Conservation (phyloP, 2,888 invertebrate species). For the Syritta pipiens region DNA sequence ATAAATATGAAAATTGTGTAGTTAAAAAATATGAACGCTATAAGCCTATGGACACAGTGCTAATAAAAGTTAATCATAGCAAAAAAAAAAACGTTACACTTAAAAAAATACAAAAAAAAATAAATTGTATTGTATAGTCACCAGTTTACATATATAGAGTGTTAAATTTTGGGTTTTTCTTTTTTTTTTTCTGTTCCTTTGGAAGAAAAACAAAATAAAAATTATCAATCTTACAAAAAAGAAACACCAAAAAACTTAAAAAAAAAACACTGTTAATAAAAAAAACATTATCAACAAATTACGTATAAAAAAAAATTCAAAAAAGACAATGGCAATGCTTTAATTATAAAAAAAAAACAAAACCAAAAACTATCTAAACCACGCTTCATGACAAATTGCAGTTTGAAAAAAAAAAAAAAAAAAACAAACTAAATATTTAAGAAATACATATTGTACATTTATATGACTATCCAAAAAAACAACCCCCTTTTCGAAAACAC, state of each 20-base stretch:
- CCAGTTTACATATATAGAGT: slow-evolving; percentile 44
- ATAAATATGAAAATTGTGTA: slow-evolving; percentile 29
- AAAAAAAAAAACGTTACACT: slow-evolving; percentile 19
- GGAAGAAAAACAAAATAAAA: not conserved
- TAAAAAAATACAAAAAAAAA: slow-evolving; percentile 7
- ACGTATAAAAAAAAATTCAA: slow-evolving; percentile 63
- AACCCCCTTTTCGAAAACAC: slow-evolving; percentile 7
- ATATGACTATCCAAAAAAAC: slow-evolving; percentile 26
- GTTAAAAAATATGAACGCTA: slow-evolving; percentile 41
- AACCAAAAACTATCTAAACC: slow-evolving; percentile 34
- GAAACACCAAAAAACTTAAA: slow-evolving; percentile 32
- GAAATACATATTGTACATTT: slow-evolving; percentile 71
- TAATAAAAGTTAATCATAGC: slow-evolving; percentile 28
- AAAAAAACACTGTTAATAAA: slow-evolving; percentile 46
- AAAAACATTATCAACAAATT: slow-evolving; percentile 49
- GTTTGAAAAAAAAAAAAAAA: slow-evolving; percentile 34
- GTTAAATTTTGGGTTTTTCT: slow-evolving; percentile 13
- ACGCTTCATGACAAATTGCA: slow-evolving; percentile 59
- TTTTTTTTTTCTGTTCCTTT: slow-evolving; percentile 4
- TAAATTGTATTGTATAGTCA: slow-evolving; percentile 67
- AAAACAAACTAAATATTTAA: slow-evolving; percentile 70
- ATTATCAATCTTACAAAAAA: not conserved
- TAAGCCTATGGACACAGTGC: slow-evolving; percentile 54
- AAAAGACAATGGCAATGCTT: slow-evolving; percentile 70
- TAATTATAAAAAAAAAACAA: slow-evolving; percentile 55